These are phyloP conservation scores for Petrocephalus sullivani DNA, from an alignment of 2,797 vertebrate species.

Conservation along the genomic window DNA sequence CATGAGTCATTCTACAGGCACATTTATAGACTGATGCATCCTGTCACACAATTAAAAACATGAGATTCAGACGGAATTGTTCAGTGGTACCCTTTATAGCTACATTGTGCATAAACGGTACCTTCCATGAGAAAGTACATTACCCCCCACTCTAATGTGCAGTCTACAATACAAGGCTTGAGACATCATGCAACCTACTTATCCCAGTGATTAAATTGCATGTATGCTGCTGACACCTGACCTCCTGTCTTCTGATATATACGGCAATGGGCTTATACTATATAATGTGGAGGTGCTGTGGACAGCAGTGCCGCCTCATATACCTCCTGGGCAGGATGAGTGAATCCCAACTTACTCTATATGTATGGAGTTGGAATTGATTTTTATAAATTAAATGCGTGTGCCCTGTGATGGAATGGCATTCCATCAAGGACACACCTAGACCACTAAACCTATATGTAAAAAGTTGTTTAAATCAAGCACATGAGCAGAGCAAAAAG, in stretches of 20 bases:
- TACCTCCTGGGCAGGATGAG: background rate
- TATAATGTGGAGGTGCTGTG: background rate
- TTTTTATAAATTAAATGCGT: background rate
- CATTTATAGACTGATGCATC: background rate
- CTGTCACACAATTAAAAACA: background rate
- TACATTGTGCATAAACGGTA: background rate
- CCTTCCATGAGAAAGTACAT: background rate
- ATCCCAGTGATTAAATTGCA: background rate
- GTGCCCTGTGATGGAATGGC: background rate
- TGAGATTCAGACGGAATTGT: background rate
- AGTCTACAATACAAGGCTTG: background rate
- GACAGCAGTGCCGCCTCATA: background rate
- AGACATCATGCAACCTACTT: background rate
- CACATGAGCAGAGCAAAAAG: background rate
- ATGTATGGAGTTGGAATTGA: background rate
- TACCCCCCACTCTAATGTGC: background rate
- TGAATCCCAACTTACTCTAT: background rate
- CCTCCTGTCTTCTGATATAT: background rate
- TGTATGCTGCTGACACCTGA: background rate
- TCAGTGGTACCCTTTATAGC: background rate
- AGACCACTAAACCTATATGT: background rate
- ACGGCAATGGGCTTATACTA: background rate
- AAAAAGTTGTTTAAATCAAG: background rate
- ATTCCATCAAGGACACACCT: background rate
- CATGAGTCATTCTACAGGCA: background rate